Percentiles rank a stretch among this genome's conserved stretches.
phyloP scores from a whole-genome alignment of 2,797 vertebrate genomes.

The Acrocephalus scirpaceus region DNA sequence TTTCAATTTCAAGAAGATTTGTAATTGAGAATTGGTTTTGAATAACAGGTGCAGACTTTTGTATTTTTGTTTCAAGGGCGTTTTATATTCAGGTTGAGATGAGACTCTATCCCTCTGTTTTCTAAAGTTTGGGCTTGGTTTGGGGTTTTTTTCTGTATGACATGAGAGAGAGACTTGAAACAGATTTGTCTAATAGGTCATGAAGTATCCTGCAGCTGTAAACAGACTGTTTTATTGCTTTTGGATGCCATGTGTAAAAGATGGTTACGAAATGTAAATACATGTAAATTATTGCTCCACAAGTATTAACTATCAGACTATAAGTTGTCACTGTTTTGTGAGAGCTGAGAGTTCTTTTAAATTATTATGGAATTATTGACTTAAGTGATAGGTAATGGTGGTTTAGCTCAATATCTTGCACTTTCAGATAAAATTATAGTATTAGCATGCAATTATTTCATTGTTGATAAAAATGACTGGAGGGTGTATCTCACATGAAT shows the following conservation, averaged over 20 bases:
- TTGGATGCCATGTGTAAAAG: not conserved
- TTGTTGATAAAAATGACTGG: not conserved
- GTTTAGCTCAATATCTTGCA: not conserved
- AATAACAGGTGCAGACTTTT: not conserved
- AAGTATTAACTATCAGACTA: not conserved
- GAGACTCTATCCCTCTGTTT: not conserved
- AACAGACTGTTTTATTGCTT: not conserved
- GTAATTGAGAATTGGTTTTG: not conserved
- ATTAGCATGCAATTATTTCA: not conserved
- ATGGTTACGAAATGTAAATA: not conserved
- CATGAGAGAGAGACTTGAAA: not conserved
- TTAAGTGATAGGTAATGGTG: not conserved
- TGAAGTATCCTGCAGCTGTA: not conserved
- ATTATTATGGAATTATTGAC: not conserved
- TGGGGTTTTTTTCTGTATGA: not conserved
- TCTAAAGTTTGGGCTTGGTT: not conserved
- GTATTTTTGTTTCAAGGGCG: not conserved
- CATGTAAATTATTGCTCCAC: not conserved
- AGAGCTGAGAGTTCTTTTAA: not conserved
- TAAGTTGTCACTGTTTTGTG: not conserved
- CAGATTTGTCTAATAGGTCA: not conserved
- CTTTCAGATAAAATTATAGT: not conserved
- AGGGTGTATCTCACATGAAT: rapidly evolving
- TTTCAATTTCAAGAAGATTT: not conserved
- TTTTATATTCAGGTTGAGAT: not conserved